Percentiles rank a stretch among this genome's conserved stretches.
phyloP scores from a whole-genome alignment of 2,888 invertebrate genomes.

The Masnerella sp. region DNA sequence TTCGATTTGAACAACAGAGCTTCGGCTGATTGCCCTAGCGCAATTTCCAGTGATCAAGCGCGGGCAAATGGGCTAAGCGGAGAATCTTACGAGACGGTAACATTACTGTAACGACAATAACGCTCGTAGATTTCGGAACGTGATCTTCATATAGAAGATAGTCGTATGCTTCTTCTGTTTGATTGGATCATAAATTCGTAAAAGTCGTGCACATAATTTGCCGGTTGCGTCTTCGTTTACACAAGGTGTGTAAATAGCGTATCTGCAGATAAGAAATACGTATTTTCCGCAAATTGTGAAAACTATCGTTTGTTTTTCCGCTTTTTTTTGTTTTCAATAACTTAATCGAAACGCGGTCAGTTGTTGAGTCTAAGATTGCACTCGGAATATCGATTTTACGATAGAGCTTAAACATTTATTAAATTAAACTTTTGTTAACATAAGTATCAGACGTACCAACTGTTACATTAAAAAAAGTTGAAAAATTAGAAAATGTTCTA shows the following conservation, averaged over 20 bases:
- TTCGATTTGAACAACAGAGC: conserved; percentile 42
- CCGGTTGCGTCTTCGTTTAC: conserved; percentile 33
- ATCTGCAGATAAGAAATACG: conserved; percentile 26
- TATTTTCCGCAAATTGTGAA: conserved; percentile 22
- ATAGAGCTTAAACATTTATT: conserved; percentile 16
- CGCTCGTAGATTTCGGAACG: conserved; percentile 54
- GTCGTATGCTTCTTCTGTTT: conserved; percentile 51
- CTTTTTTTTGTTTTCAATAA: conserved; percentile 24
- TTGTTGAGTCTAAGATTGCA: not conserved
- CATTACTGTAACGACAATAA: conserved; percentile 56
- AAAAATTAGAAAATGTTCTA: no score
- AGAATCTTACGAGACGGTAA: conserved; percentile 52
- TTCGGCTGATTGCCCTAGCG: conserved; percentile 40
- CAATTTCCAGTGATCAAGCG: conserved; percentile 46
- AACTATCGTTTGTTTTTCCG: conserved; percentile 10
- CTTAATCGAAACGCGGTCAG: conserved; percentile 23
- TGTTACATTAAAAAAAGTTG: no score
- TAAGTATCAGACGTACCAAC: no score
- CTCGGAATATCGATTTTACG: conserved; percentile 9
- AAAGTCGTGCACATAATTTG: conserved; percentile 46
- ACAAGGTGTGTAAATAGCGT: conserved; percentile 31
- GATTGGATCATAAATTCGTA: conserved; percentile 55
- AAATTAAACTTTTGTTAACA: no score
- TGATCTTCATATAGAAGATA: conserved; percentile 58
- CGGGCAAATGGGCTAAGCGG: conserved; percentile 45